Conservation (phyloP, 2,888 invertebrate species). For the Isotomurus palustris region DNA sequence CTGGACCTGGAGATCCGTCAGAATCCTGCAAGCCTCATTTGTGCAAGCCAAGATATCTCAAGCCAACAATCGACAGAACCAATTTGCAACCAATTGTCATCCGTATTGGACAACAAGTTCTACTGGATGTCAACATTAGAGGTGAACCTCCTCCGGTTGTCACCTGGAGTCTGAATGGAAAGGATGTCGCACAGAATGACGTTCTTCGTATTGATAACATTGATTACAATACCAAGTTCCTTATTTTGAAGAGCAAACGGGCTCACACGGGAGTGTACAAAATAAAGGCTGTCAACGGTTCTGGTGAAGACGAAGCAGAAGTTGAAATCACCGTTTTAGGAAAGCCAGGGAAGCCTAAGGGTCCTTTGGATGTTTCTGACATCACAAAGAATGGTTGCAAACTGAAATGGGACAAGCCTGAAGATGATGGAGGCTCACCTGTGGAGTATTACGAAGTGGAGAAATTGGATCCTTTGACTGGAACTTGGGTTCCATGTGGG, state of each 20-base stretch:
- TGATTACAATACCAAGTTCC: slow-evolving; percentile 86
- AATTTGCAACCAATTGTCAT: slow-evolving; percentile 79
- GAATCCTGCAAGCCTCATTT: slow-evolving; percentile 89
- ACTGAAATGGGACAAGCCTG: slow-evolving; percentile 86
- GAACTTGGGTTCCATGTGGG: slow-evolving; percentile 89
- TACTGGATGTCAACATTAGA: slow-evolving; percentile 78
- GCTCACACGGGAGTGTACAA: slow-evolving; percentile 79
- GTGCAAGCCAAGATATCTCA: slow-evolving; percentile 81
- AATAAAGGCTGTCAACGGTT: slow-evolving; percentile 84
- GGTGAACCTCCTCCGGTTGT: slow-evolving; percentile 90
- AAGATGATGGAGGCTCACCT: slow-evolving; percentile 58
- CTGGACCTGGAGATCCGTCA: slow-evolving; percentile 75
- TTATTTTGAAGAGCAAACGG: slow-evolving; percentile 75
- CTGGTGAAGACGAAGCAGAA: slow-evolving; percentile 87
- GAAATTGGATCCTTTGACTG: slow-evolving; percentile 83
- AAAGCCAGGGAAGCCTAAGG: slow-evolving; percentile 54
- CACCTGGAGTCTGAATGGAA: slow-evolving; percentile 78
- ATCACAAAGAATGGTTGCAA: slow-evolving; percentile 89
- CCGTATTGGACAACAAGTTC: slow-evolving; percentile 82
- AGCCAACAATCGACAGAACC: slow-evolving; percentile 88
- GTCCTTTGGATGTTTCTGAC: slow-evolving; percentile 81
- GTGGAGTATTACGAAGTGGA: slow-evolving; percentile 94
- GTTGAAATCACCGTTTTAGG: slow-evolving; percentile 79
- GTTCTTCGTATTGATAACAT: slow-evolving; percentile 69
- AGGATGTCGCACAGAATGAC: slow-evolving; percentile 50